Conservation (phyloP, 2,888 invertebrate species). For the Temnothorax ravouxi region DNA sequence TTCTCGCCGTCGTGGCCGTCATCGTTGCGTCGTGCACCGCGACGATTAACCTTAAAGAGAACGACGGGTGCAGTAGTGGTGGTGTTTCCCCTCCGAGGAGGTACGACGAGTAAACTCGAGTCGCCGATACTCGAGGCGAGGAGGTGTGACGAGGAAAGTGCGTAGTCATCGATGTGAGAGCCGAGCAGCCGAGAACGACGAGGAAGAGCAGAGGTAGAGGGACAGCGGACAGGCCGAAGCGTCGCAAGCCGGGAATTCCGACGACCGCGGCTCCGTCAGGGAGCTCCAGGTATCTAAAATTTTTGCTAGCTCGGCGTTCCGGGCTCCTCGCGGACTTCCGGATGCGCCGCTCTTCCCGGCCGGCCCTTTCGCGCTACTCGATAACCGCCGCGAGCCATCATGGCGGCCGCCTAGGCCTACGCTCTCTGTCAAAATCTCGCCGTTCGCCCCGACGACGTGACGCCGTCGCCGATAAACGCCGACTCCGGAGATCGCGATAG, state of each 20-base stretch:
- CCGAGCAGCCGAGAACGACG: conserved; percentile 64
- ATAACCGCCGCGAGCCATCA: conserved; percentile 74
- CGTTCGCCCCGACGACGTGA: conserved; percentile 38
- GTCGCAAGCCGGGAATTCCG: conserved; percentile 69
- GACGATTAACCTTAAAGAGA: conserved; percentile 73
- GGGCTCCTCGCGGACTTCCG: conserved; percentile 38
- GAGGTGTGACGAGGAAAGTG: conserved; percentile 75
- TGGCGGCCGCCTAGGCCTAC: conserved; percentile 78
- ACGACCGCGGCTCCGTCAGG: conserved; percentile 77
- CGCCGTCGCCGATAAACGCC: neutral
- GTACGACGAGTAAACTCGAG: conserved; percentile 37
- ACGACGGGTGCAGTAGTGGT: conserved; percentile 68
- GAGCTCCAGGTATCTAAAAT: conserved; percentile 79
- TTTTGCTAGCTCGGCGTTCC: neutral
- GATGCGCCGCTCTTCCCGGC: conserved; percentile 31
- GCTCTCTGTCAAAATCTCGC: conserved; percentile 78
- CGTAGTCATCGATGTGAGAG: conserved; percentile 77
- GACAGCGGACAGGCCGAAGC: conserved; percentile 63
- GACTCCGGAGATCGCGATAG: neutral
- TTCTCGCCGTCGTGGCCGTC: neutral
- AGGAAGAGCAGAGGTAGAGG: conserved; percentile 62
- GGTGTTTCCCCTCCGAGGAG: conserved; percentile 25
- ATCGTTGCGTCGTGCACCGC: conserved; percentile 34
- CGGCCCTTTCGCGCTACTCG: conserved; percentile 65
- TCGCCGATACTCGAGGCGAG: conserved; percentile 60